Evolutionary conservation across 2,113 vertebrate genomes (phyloP).

Genomic region (Microcebus jonahi): DNA sequence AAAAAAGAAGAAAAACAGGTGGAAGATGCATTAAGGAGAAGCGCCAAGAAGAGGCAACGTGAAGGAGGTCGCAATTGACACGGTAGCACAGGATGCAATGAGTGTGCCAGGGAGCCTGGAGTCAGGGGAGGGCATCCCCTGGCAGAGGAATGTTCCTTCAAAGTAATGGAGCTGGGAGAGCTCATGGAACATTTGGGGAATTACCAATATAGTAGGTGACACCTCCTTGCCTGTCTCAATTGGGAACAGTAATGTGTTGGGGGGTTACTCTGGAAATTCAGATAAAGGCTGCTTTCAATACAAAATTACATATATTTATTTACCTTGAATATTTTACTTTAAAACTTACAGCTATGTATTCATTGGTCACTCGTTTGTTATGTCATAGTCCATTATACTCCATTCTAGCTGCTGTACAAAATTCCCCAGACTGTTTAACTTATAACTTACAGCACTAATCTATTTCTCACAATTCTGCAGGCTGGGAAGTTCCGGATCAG

Average conservation of each 20-base stretch:
- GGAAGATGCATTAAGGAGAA: background rate
- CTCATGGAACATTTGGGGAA: background rate
- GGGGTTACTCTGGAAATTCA: background rate
- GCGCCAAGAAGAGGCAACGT: fast-evolving
- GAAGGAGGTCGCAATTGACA: background rate
- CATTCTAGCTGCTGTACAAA: background rate
- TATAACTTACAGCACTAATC: background rate
- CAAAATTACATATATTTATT: background rate
- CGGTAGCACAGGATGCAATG: fast-evolving
- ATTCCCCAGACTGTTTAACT: background rate
- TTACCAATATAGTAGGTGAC: background rate
- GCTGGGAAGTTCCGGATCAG: background rate
- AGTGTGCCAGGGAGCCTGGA: background rate
- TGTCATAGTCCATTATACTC: background rate
- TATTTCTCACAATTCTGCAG: background rate
- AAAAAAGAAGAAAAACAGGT: background rate
- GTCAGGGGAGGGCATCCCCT: background rate
- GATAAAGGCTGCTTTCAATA: background rate
- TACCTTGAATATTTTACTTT: background rate
- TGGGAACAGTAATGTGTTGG: background rate
- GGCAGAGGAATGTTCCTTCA: background rate
- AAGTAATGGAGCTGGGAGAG: background rate
- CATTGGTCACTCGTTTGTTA: background rate
- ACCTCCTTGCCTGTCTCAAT: background rate
- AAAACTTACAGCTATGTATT: background rate